phyloP scores from a whole-genome alignment of 2,113 vertebrate genomes.

The Pantherophis guttatus region DNA sequence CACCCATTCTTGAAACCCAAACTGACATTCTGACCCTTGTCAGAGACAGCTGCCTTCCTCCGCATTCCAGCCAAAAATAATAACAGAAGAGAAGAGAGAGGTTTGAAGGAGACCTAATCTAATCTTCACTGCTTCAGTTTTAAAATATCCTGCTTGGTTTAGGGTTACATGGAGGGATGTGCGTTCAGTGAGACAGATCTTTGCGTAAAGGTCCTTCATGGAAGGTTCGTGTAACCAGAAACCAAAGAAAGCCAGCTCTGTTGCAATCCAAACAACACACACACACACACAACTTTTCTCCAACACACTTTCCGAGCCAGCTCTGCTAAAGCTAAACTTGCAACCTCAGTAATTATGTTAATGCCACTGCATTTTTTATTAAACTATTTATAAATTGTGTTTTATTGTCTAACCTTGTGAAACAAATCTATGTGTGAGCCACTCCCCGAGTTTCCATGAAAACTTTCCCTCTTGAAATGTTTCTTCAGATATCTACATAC shows the following conservation, averaged over 20 bases:
- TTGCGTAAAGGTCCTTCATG: conserved; percentile 49
- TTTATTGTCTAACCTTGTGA: conserved; percentile 14
- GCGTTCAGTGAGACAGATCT: conserved; percentile 67
- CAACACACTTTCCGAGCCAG: conserved; percentile 15
- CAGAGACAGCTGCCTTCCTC: conserved; percentile 67
- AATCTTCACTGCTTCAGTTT: conserved; percentile 71
- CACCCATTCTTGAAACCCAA: conserved; percentile 25
- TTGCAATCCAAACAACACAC: conserved; percentile 45
- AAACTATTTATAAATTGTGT: conserved; percentile 21
- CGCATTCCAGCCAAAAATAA: conserved; percentile 76
- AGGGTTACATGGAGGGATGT: conserved; percentile 65
- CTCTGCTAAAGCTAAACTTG: conserved; percentile 22
- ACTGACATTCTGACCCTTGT: conserved; percentile 46
- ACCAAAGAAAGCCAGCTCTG: conserved; percentile 47
- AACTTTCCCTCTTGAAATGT: not conserved
- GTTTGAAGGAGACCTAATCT: conserved; percentile 68
- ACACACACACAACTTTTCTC: conserved; percentile 33
- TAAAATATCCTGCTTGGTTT: conserved; percentile 73
- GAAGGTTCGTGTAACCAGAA: conserved; percentile 57
- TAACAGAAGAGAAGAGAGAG: conserved; percentile 59
- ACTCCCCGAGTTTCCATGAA: not conserved
- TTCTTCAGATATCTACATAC: not conserved
- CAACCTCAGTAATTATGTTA: not conserved
- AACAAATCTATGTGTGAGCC: not conserved
- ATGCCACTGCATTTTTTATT: conserved; percentile 17